Evolutionary conservation across 2,113 vertebrate species (phyloP), one percentile per base, ranked within the genome.

Genomic region (Psittacula cyanocephala): DNA sequence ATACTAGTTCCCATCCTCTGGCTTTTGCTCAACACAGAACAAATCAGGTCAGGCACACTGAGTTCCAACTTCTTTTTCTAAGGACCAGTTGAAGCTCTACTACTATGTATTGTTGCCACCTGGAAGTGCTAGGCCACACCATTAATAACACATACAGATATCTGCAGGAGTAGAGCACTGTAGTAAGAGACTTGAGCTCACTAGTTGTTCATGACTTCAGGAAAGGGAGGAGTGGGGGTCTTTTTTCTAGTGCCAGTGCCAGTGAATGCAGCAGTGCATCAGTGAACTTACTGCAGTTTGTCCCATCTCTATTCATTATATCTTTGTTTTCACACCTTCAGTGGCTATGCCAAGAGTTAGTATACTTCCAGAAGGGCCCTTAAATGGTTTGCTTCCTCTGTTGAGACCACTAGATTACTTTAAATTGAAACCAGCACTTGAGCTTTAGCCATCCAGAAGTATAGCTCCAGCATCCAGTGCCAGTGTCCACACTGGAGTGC

Each of bases 61-160:
- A 94, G 93, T 94, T 93, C 94, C 81, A 69, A 4, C 49, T 87
- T 20, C 41, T 88, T 87, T 91, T 91, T 93, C 87, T 28, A 44
- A 93, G 85, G 91, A 49, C 89, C 44, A 19, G 41, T 37, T 72
- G 67, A 89, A 68, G 9, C 59, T 77, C 49, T 88, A 0, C 46
- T 76, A 5, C 3, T 11, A 35, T 37, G 44, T 57, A 18, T 39
- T 92, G 77, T 62, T 69, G 19, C 64, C 93, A 71, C 50, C 86
- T 89, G 69, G 57, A 94, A 93, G 49, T 79, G 79, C 62, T 89
- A 18, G 65, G 67, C 41, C 33, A 37, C 49, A 27, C 70, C n/a
- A 10, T 35, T 44, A 91, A 82, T 74, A 92, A 72, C 39, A 64
- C 27, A 35, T 10, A 41, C 7, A 72, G 19, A 6, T 55, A 29